These are phyloP conservation scores for Phylloscopus whistleri DNA, from an alignment of 2,113 vertebrate genomes.

Conservation along the genomic window DNA sequence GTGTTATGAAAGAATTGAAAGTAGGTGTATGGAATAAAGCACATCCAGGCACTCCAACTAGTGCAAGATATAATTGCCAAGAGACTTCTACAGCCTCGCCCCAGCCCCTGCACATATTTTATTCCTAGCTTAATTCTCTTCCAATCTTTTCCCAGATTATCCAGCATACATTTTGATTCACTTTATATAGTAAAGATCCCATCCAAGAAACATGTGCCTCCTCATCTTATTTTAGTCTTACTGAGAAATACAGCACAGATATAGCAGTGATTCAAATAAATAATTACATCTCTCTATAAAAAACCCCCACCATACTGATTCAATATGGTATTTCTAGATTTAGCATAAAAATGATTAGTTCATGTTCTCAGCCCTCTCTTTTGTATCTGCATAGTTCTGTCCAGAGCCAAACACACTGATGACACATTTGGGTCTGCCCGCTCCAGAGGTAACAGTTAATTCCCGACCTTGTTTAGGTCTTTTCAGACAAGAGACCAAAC, in stretches of 20 bases:
- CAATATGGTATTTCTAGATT: not conserved
- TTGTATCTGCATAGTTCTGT: not conserved
- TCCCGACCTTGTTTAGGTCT: not conserved
- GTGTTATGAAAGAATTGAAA: slow-evolving; percentile 12
- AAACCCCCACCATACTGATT: not conserved
- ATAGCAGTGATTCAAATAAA: not conserved
- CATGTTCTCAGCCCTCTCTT: not conserved
- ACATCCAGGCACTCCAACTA: not conserved
- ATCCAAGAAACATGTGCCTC: not conserved
- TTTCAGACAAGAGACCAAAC: not conserved
- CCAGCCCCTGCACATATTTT: not conserved
- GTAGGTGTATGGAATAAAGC: not conserved
- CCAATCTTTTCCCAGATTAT: not conserved
- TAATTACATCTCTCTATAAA: not conserved
- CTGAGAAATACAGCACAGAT: not conserved
- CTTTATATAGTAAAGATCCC: not conserved
- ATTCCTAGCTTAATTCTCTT: not conserved
- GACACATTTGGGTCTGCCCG: not conserved
- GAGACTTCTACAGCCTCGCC: not conserved
- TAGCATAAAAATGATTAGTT: not conserved
- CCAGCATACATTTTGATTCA: not conserved
- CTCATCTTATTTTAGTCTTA: not conserved
- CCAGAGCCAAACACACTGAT: not conserved
- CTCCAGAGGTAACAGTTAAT: not conserved
- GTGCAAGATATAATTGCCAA: not conserved